Evolutionary conservation across 2,888 invertebrate species (phyloP).

Genomic region (Morpho achilles): DNA sequence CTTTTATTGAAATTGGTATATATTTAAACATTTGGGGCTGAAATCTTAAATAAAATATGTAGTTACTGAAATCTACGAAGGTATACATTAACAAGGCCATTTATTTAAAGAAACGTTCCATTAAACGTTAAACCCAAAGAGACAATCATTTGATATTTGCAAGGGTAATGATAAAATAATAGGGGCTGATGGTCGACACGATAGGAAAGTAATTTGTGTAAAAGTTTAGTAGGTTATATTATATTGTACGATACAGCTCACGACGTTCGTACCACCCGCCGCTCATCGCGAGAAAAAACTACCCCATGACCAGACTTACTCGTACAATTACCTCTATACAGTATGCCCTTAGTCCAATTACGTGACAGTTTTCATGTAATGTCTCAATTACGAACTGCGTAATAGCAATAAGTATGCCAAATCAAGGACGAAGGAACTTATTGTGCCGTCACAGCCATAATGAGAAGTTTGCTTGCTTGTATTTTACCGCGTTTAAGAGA

Average conservation of each 20-base stretch:
- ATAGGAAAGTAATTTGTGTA: conserved; percentile 76
- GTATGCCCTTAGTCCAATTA: conserved; percentile 32
- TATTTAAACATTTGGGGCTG: no score
- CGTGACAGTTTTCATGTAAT: conserved; percentile 26
- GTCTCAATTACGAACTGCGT: conserved; percentile 21
- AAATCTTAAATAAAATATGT: no score
- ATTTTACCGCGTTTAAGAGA: conserved; percentile 41
- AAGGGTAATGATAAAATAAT: conserved; percentile 75
- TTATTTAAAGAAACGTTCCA: conserved; percentile 30
- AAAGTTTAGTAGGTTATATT: conserved; percentile 59
- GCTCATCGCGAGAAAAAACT: conserved; percentile 61
- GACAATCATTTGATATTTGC: conserved; percentile 55
- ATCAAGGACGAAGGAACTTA: conserved; percentile 14
- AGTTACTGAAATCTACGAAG: no score
- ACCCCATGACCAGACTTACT: conserved; percentile 63
- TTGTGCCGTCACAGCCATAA: conserved; percentile 26
- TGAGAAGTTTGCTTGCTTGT: conserved; percentile 31
- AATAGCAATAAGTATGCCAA: conserved; percentile 12
- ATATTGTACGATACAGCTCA: conserved; percentile 41
- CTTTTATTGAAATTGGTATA: no score
- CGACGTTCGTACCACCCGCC: conserved; percentile 65
- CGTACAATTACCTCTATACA: conserved; percentile 44
- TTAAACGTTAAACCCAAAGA: conserved; percentile 48
- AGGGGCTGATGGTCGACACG: conserved; percentile 69
- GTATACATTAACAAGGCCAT: neutral